phyloP scores from a whole-genome alignment of 2,113 vertebrate species.

The Anguilla japonica region DNA sequence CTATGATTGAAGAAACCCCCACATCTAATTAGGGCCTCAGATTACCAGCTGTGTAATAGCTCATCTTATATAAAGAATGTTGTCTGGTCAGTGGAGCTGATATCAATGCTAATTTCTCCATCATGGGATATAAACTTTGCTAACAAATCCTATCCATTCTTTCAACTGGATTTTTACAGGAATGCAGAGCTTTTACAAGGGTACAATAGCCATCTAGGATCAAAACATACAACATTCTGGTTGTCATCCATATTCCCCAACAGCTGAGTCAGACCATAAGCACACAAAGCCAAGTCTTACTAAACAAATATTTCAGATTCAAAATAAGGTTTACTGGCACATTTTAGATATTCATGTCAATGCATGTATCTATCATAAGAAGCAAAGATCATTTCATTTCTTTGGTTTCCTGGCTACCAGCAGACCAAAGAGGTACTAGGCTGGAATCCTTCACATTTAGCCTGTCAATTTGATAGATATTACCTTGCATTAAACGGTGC shows the following conservation, averaged over 20 bases:
- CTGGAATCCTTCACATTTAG: constrained; percentile 3
- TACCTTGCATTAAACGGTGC: constrained; percentile 44
- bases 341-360: background rate
- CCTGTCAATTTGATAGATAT: constrained; percentile 33
- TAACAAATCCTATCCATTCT: too few relatives aligned
- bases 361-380: background rate
- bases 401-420: background rate
- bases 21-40: background rate
- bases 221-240: background rate
- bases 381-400: background rate
- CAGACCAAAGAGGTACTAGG: background rate
- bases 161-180: too few relatives aligned
- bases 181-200: too few relatives aligned
- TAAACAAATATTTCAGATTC: background rate
- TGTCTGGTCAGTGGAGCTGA: background rate
- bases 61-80: background rate
- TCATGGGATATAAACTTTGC: too few relatives aligned
- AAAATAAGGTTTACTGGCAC: background rate
- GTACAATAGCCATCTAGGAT: background rate
- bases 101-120: too few relatives aligned
- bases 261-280: background rate
- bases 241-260: background rate
- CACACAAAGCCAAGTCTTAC: background rate
- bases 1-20: background rate
- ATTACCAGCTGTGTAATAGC: background rate